phyloP scores from a whole-genome alignment of 2,888 invertebrate genomes.

The Emesis furor region DNA sequence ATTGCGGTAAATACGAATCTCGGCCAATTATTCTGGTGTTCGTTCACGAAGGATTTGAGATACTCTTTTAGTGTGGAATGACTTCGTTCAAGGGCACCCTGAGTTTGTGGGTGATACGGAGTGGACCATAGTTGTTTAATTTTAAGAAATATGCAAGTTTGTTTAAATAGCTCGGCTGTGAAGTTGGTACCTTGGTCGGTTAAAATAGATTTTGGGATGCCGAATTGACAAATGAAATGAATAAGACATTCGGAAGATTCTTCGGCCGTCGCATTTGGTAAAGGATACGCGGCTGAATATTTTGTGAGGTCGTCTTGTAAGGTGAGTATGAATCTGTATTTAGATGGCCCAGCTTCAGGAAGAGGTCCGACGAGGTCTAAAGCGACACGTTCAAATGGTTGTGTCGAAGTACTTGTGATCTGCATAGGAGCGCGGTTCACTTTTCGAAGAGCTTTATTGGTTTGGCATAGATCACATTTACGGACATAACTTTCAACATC shows the following conservation, averaged over 20 bases:
- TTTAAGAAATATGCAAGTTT: background rate
- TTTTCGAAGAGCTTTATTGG: background rate
- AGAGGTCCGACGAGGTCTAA: background rate
- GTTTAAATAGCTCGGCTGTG: background rate
- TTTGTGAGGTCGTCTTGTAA: conserved; percentile 24
- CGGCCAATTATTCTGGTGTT: too few relatives aligned
- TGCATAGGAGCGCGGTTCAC: conserved; percentile 19
- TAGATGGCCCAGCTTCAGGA: conserved; percentile 8
- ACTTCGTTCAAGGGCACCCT: background rate
- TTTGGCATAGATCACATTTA: background rate
- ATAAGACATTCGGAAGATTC: conserved; percentile 10
- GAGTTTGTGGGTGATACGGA: background rate
- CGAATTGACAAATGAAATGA: conserved; percentile 17
- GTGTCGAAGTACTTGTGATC: conserved; percentile 19
- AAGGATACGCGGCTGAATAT: background rate
- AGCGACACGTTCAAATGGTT: conserved; percentile 15
- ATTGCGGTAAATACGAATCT: too few relatives aligned
- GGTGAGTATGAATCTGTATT: conserved; percentile 3
- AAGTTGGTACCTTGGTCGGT: conserved; percentile 2
- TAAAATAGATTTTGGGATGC: conserved; percentile 1
- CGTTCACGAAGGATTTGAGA: background rate
- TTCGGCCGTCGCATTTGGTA: background rate
- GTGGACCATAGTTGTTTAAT: conserved; percentile 12
- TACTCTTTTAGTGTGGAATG: conserved; percentile 24
- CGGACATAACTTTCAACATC: background rate